Conservation (phyloP, 1,140 invertebrate species). For the Drosophila subpulchrella region DNA sequence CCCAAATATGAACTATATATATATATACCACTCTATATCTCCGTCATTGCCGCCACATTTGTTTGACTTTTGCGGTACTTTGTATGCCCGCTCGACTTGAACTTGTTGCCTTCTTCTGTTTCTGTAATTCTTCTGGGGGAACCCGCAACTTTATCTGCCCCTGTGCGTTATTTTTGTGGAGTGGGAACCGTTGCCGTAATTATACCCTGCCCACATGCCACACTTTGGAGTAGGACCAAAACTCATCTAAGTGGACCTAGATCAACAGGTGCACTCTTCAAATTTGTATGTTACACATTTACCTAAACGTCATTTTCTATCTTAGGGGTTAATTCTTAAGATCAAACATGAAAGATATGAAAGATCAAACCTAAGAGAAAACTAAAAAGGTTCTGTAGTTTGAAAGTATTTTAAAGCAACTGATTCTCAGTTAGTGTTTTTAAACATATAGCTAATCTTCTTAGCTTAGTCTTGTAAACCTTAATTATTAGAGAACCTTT, state of each 20-base stretch:
- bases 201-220: constrained; percentile 43
- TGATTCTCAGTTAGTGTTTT: no score
- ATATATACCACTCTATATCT: constrained; percentile 16
- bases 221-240: not conserved
- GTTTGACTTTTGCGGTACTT: constrained; percentile 81
- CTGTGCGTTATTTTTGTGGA: constrained; percentile 27
- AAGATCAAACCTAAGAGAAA: no score
- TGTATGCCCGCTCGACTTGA: constrained; percentile 78
- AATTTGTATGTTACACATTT: not conserved
- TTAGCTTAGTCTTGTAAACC: no score
- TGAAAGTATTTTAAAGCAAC: not conserved
- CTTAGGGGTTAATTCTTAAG: not conserved
- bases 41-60: constrained; percentile 69
- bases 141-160: constrained; percentile 66
- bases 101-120: constrained; percentile 48
- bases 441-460: no score
- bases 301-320: no score
- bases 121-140: constrained; percentile 20
- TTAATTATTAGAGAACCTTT: no score
- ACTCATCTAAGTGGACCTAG: not conserved
- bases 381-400: not conserved
- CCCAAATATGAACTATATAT: constrained; percentile 13
- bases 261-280: constrained; percentile 11
- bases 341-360: no score
- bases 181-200: constrained; percentile 67